Base-by-base conservation (phyloP, 2,113 vertebrate species). In the Apteryx mantelli region DNA sequence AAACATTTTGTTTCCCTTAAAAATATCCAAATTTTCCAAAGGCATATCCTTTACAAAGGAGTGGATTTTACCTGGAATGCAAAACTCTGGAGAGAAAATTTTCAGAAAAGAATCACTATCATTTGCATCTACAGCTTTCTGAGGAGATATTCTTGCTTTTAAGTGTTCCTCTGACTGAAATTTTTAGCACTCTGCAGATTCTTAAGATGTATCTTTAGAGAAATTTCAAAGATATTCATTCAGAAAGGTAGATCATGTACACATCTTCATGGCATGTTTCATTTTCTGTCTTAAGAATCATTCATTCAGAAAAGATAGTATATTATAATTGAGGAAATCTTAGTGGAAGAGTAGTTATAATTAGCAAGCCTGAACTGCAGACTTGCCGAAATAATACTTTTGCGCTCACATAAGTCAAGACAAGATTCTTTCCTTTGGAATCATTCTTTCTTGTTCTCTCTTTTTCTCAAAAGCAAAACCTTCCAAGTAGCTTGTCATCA, bases 271-370 rank as follows among this genome's bases (percentile, higher is more conserved):
- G 22, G 42, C 25, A 60, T 46, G 15, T 34, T 5, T 28, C 52
- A 55, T 38, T 73, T 92, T 89, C 73, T 89, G 21, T 46, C 30
- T 82, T 58, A 91, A 93, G 10, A 92, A 68, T 91, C 7, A 42
- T 32, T 87, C 65, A 60, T 82, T 87, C 65, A 84, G 76, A 79
- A 77, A n/a, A 82, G 61, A 46, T 38, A 84, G 11, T n/a, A 16
- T 64, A 40, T 94, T 68, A 69, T 73, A 79, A 76, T 78, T 89
- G 61, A 82, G 53, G 63, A 95, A 95, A 87, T 80, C 65, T 87
- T 93, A 30, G 15, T 68, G 64, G 28, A 91, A 15, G 18, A 93
- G 19, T 80, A 28, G 26, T 82, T 81, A 50, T 78, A 88, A 86
- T 86, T 91, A 91, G 36, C 20, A 74, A 74, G 58, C 28, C 34